Evolutionary conservation across 2,113 vertebrate species (phyloP).

Genomic region (Heptranchias perlo): DNA sequence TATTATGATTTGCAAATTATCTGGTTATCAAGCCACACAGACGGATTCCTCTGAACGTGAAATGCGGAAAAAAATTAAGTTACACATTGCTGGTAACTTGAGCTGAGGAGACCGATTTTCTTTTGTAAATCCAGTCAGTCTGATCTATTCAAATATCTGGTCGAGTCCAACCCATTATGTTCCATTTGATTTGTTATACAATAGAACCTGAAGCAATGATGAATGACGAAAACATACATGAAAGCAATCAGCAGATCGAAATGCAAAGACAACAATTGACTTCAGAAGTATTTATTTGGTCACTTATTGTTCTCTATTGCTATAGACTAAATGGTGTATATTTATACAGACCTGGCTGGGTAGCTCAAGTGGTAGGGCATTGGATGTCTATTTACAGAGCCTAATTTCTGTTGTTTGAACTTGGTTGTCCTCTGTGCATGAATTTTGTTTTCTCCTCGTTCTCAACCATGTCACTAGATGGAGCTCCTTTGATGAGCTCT

Average conservation of each 20-base stretch:
- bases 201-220: background rate
- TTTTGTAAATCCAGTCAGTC: constrained; percentile 26
- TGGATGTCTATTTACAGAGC: constrained; percentile 12
- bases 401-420: constrained; percentile 21
- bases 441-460: background rate
- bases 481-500: background rate
- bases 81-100: background rate
- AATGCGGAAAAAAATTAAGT: background rate
- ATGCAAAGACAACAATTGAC: constrained; percentile 8
- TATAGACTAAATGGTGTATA: constrained; percentile 10
- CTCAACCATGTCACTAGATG: background rate
- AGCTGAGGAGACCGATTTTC: background rate
- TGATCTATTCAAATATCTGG: constrained; percentile 9
- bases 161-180: background rate
- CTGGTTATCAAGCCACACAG: background rate
- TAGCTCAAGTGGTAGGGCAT: background rate
- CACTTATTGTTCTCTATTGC: background rate
- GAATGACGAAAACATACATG: constrained; percentile 3
- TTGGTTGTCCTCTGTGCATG: background rate
- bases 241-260: constrained; percentile 5
- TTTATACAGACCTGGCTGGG: constrained; percentile 10
- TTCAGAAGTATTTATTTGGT: background rate
- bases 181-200: background rate
- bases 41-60: background rate
- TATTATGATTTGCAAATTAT: background rate